Evolutionary conservation across 2,888 invertebrate species (phyloP), one percentile per base, ranked within the genome.

Genomic region (Stenoptilia bipunctidactyla): DNA sequence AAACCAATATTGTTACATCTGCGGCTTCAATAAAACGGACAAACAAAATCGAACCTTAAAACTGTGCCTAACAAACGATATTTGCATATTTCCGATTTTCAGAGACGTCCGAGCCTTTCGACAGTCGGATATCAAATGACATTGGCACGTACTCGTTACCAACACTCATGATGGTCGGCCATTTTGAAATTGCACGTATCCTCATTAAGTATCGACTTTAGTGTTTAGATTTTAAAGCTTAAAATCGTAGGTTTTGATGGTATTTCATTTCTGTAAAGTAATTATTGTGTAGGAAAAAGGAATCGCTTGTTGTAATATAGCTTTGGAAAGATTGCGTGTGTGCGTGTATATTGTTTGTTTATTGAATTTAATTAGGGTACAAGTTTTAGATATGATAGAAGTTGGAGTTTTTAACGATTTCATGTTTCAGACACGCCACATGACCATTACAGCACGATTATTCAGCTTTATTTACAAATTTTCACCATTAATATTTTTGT

Each of bases 1-100:
- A 61, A 65, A 66, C 62, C 66, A 63, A 69, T 69, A 74, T 63
- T 66, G 68, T 58, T 65, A 66, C 68, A 72, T 68, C 61, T 65
- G 63, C 49, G 58, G 53, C 55, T 49, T 46, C 47, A 51, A 55
- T 49, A 48, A 46, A 47, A 48, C 45, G 45, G 42, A 45, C 50
- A 47, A 47, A 37, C 50, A 45, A 61, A 59, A 61, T 51, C 53
- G 49, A 47, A 57, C 67, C 55, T 44, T 71, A 58, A 44, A 13
- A 1, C 41, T 34, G 41, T 36, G 25, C 20, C 13, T 46, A 54
- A 66, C 53, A 50, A 61, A 43, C 52, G 57, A 57, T 56, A 61
- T 65, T 68, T 47, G 53, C 40, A 52, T 47, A 44, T 47, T 51
- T 40, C 37, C 27, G 6, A 36, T 34, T 15, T 39, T 27, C 8